A percentile compares a stretch with the other conserved stretches of the same genome.
Conservation (phyloP, 2,113 vertebrate genomes). For the Arvicanthis niloticus region DNA sequence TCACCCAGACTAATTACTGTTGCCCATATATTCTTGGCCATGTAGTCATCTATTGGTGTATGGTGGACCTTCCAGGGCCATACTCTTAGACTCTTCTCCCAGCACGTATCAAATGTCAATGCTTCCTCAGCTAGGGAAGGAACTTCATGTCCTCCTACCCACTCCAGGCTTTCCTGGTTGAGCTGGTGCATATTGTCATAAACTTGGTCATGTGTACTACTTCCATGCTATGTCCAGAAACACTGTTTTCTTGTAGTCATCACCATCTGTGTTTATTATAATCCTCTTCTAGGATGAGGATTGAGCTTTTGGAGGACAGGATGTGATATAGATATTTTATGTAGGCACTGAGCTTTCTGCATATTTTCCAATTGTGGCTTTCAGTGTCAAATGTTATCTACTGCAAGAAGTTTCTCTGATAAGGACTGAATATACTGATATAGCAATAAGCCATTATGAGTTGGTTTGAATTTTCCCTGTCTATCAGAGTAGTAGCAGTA, state of each 20-base stretch:
- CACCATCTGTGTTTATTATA: not conserved
- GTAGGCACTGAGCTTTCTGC: not conserved
- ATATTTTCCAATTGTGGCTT: not conserved
- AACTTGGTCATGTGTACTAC: not conserved
- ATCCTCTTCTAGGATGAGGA: not conserved
- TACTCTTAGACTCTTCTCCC: not conserved
- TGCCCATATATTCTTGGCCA: not conserved
- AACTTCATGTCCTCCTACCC: too few species aligned
- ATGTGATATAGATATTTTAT: not conserved
- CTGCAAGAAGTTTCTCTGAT: not conserved
- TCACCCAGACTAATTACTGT: not conserved
- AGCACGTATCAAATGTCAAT: not conserved
- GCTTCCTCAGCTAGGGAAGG: not conserved
- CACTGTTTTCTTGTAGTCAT: not conserved
- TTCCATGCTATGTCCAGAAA: not conserved
- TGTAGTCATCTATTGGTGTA: not conserved
- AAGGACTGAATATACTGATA: not conserved
- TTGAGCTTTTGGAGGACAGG: not conserved
- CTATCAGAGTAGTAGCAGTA: not conserved
- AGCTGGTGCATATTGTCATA: not conserved
- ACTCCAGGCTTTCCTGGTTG: not conserved
- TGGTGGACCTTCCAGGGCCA: not conserved
- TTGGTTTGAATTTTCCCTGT: not conserved
- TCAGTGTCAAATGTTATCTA: not conserved
- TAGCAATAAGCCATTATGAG: not conserved